These are phyloP conservation scores for Petrocephalus zakoni DNA, from an alignment of 2,113 vertebrate species.

Conservation along the genomic window DNA sequence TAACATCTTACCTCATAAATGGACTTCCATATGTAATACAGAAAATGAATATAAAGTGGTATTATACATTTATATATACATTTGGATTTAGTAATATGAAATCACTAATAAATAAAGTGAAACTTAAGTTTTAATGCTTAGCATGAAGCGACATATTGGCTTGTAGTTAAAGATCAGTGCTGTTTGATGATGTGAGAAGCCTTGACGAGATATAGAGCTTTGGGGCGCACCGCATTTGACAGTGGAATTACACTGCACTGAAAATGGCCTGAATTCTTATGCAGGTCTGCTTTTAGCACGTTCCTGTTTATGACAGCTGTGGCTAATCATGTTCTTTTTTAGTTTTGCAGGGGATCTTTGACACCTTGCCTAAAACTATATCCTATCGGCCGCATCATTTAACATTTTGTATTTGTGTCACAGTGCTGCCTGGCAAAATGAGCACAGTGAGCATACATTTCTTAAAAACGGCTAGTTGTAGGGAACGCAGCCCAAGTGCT, in stretches of 20 bases:
- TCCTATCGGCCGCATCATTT: constrained; percentile 27
- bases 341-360: constrained; percentile 55
- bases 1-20: neutral
- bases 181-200: neutral
- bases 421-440: constrained; percentile 33
- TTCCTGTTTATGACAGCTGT: constrained; percentile 47
- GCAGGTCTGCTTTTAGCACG: constrained; percentile 21
- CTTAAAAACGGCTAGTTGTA: constrained; percentile 20
- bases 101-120: neutral
- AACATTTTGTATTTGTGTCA: constrained; percentile 38
- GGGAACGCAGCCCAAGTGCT: neutral
- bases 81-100: neutral
- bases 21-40: neutral
- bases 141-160: neutral
- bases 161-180: neutral
- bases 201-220: neutral
- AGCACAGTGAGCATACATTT: constrained; percentile 26
- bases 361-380: constrained; percentile 46
- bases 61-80: too few relatives aligned
- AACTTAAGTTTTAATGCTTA: neutral
- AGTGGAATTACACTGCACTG: neutral
- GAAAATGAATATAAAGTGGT: neutral
- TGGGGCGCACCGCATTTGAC: neutral
- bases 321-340: constrained; percentile 43
- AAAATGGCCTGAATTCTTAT: neutral